These are phyloP conservation scores for Caenorhabditis parvicauda DNA, from an alignment of 2,888 invertebrate genomes.

Conservation along the genomic window DNA sequence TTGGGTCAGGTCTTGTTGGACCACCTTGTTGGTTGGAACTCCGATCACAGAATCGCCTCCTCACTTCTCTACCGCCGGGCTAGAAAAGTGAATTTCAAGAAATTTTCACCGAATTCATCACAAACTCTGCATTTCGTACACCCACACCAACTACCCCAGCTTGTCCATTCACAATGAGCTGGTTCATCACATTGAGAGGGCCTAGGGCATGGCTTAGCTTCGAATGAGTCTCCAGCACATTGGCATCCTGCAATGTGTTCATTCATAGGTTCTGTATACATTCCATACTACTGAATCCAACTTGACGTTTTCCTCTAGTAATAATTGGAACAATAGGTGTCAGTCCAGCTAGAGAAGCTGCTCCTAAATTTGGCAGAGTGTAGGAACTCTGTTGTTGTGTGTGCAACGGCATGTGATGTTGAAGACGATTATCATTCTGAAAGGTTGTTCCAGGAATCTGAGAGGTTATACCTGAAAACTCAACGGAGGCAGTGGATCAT, in stretches of 20 bases:
- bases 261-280: no score
- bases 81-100: conserved; percentile 3
- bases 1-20: conserved; percentile 24
- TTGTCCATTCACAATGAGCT: conserved; percentile 32
- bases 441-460: neutral
- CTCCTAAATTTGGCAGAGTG: conserved; percentile 8
- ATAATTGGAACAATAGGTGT: conserved; percentile 36
- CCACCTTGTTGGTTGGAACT: conserved; percentile 9
- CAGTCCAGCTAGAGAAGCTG: conserved; percentile 16
- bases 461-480: conserved; percentile 22
- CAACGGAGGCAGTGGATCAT: conserved; percentile 21
- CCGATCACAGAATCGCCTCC: conserved; percentile 41
- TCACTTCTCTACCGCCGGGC: conserved; percentile 37
- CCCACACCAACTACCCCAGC: conserved; percentile 51
- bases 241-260: conserved; percentile 35
- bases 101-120: neutral
- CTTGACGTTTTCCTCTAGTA: conserved; percentile 33
- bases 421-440: conserved; percentile 17
- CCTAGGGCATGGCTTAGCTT: conserved; percentile 26
- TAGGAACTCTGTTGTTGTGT: conserved; percentile 8
- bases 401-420: neutral
- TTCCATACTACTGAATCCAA: conserved; percentile 14
- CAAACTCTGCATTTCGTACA: conserved; percentile 40
- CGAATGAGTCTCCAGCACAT: conserved; percentile 35
- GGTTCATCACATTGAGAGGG: conserved; percentile 17